phyloP scores from a whole-genome alignment of 2,797 vertebrate genomes.

The Cynopterus sphinx region DNA sequence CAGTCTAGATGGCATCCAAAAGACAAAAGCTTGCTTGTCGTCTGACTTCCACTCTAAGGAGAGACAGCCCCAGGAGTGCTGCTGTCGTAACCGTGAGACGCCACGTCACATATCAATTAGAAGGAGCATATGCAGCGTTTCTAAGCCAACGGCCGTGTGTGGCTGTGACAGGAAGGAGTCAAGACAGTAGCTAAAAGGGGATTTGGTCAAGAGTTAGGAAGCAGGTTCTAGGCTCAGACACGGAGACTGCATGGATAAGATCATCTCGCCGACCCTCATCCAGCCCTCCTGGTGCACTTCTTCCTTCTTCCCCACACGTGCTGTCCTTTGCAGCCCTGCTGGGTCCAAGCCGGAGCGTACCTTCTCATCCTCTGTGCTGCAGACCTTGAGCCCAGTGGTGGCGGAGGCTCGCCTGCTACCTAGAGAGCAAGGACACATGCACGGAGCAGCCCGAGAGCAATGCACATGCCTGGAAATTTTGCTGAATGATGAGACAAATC shows the following conservation, averaged over 20 bases:
- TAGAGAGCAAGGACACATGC: rapidly evolving
- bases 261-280: too few species aligned
- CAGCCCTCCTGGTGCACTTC: not conserved
- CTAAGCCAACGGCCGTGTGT: not conserved
- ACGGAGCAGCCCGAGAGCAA: too few species aligned
- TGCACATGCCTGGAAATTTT: not conserved
- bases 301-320: not conserved
- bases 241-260: not conserved
- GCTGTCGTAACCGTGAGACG: not conserved
- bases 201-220: not conserved
- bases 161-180: not conserved
- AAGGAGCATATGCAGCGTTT: not conserved
- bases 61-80: not conserved
- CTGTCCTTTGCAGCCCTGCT: too few species aligned
- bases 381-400: rapidly evolving
- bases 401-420: rapidly evolving
- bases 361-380: not conserved
- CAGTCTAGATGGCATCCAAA: not conserved
- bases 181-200: not conserved
- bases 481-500: not conserved
- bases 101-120: not conserved
- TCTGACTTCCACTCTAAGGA: not conserved
- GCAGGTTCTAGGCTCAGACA: not conserved
- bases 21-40: conserved; percentile 51
- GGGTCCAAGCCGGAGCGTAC: not conserved